Conservation (phyloP, 2,888 invertebrate genomes). For the Drosophila lacicola region DNA sequence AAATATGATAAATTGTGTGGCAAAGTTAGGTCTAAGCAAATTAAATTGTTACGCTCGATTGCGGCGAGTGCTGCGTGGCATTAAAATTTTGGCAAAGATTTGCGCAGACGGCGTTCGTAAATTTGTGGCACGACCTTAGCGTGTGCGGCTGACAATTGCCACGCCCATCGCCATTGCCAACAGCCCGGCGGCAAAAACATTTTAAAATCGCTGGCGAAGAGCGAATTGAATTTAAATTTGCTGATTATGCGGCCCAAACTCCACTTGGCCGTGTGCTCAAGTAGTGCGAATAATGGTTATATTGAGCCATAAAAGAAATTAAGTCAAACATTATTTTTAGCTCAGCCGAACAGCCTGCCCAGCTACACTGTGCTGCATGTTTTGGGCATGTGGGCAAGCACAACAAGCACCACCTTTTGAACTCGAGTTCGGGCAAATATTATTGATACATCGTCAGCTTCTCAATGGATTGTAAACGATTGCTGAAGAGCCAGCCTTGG, state of each 20-base stretch:
- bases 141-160: conserved; percentile 60
- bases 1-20: conserved; percentile 84
- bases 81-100: conserved; percentile 11
- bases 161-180: conserved; percentile 21
- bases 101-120: conserved; percentile 42
- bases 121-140: conserved; percentile 57
- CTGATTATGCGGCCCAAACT: conserved; percentile 73
- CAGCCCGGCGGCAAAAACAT: conserved; percentile 7
- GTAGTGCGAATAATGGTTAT: conserved; percentile 81
- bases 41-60: conserved; percentile 65
- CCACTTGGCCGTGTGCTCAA: conserved; percentile 42
- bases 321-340: conserved; percentile 75
- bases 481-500: conserved; percentile 57
- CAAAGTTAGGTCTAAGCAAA: conserved; percentile 74
- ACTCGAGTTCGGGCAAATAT: conserved; percentile 58
- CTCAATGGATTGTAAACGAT: conserved; percentile 77
- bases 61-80: conserved; percentile 10
- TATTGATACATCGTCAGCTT: conserved; percentile 78
- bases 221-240: conserved; percentile 84
- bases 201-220: conserved; percentile 51
- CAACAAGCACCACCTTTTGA: conserved; percentile 75
- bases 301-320: conserved; percentile 80
- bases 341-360: conserved; percentile 13
- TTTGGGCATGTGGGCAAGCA: conserved; percentile 24
- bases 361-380: conserved; percentile 13